A percentile compares a stretch with the other conserved stretches of the same genome.
These are phyloP conservation scores for Fratercula arctica DNA, from an alignment of 2,797 vertebrate genomes.

Conservation along the genomic window DNA sequence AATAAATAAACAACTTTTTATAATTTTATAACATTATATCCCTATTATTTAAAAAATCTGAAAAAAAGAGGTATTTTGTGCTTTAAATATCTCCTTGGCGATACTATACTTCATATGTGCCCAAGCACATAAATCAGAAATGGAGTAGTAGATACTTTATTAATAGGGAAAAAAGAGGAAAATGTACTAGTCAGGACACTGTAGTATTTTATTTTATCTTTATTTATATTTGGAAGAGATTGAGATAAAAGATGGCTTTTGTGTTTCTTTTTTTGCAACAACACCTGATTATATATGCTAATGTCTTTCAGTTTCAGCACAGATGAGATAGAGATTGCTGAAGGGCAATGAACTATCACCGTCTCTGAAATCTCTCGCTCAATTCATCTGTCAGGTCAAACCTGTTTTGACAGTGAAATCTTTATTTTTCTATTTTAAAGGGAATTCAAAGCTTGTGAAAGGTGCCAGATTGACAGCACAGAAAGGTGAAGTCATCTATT, in stretches of 20 bases:
- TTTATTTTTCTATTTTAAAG: constrained; percentile 20
- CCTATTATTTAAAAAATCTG: neutral
- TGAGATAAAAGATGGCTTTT: neutral
- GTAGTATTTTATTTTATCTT: neutral
- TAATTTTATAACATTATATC: neutral
- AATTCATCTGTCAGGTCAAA: neutral
- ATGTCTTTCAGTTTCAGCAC: neutral
- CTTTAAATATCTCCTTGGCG: neutral
- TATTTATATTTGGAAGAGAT: neutral
- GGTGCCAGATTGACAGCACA: neutral
- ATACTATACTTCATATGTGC: neutral
- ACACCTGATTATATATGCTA: neutral
- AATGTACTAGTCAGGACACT: neutral
- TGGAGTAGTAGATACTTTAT: neutral
- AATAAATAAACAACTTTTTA: neutral
- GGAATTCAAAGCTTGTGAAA: neutral
- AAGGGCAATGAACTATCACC: neutral
- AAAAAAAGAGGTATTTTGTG: neutral
- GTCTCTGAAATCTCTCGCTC: neutral
- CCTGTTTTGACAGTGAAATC: constrained; percentile 5
- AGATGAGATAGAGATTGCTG: neutral
- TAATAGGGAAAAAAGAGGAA: neutral
- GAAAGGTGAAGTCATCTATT: neutral
- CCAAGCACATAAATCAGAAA: neutral
- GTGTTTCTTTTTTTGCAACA: neutral